Conservation (phyloP, 2,113 vertebrate species). For the Elaphurus davidianus region DNA sequence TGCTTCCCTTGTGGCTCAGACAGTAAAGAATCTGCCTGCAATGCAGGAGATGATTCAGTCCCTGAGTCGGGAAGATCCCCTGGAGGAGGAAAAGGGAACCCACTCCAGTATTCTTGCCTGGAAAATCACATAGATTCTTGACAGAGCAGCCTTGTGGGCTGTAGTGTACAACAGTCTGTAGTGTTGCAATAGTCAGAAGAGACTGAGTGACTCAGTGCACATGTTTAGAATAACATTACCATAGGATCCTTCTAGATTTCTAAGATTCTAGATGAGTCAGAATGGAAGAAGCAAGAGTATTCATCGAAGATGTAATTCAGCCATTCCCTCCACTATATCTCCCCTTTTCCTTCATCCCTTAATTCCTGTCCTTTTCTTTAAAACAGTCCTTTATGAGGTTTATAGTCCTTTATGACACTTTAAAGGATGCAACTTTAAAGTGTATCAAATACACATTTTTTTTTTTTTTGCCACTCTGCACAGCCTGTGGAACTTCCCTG, state of each 20-base stretch:
- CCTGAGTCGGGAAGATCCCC: neutral
- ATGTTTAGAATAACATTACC: neutral
- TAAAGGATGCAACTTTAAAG: accelerated
- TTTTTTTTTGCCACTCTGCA: neutral
- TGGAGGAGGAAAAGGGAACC: neutral
- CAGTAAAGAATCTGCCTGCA: neutral
- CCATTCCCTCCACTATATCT: too few species aligned
- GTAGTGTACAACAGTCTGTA: accelerated
- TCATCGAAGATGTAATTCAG: accelerated
- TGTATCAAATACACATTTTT: neutral
- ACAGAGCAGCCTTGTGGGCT: neutral
- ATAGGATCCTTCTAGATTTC: accelerated
- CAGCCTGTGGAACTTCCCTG: neutral
- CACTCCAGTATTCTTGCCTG: neutral
- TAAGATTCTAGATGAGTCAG: too few species aligned
- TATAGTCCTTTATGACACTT: too few species aligned
- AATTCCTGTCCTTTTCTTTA: neutral
- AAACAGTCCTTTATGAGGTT: accelerated
- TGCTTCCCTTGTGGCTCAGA: neutral
- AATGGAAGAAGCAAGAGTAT: neutral
- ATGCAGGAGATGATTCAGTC: neutral
- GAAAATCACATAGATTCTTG: neutral
- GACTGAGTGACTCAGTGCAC: neutral
- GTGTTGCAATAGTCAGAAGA: neutral
- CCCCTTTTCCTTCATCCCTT: neutral